These are phyloP conservation scores for Phasia obesa DNA, from an alignment of 2,888 invertebrate genomes.

Conservation along the genomic window DNA sequence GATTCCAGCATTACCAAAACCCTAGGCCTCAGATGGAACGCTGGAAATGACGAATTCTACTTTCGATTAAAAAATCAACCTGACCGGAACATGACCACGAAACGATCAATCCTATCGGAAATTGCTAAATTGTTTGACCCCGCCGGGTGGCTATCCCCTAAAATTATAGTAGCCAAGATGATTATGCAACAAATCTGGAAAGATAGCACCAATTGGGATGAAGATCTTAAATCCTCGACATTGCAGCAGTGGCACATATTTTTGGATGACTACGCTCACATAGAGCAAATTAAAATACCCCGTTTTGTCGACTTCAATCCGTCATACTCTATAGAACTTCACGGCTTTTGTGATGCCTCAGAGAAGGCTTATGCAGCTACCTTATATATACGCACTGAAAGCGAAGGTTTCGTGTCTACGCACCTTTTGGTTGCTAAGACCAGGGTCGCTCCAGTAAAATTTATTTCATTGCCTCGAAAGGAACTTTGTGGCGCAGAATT, in stretches of 20 bases:
- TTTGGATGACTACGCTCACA: background rate
- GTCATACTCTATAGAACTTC: background rate
- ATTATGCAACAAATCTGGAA: too few species aligned
- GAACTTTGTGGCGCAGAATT: conserved; percentile 9
- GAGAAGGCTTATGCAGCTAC: conserved; percentile 3
- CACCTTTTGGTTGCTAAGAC: background rate
- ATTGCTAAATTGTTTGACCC: too few species aligned
- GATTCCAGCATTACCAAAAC: background rate
- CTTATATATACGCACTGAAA: background rate
- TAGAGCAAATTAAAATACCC: conserved; percentile 21
- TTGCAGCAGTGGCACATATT: background rate
- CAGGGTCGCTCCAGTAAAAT: background rate
- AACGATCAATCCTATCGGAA: too few species aligned
- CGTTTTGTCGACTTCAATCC: conserved; percentile 6
- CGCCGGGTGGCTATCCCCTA: conserved; percentile 1
- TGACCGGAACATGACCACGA: too few species aligned
- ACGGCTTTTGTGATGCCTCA: conserved; percentile 2
- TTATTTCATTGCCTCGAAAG: too few species aligned
- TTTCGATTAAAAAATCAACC: too few species aligned
- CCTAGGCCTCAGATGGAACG: background rate
- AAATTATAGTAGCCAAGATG: conserved; percentile 4
- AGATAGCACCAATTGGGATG: conserved; percentile 6
- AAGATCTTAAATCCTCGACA: background rate
- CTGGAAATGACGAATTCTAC: background rate
- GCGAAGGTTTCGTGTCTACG: background rate